These are phyloP conservation scores for Amblyornis subalaris DNA, from an alignment of 2,113 vertebrate species.

Conservation along the genomic window DNA sequence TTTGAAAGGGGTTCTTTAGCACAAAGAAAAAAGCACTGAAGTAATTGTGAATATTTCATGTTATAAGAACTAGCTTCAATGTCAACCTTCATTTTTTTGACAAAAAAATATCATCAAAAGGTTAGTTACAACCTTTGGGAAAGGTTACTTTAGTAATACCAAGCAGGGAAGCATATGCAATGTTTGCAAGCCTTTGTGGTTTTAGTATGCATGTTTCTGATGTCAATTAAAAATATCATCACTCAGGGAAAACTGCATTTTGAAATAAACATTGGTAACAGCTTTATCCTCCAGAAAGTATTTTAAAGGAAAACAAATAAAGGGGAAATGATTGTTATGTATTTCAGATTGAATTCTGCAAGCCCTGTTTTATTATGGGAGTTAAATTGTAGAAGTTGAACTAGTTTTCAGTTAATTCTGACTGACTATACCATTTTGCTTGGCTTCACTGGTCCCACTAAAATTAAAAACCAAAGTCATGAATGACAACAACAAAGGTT, in stretches of 20 bases:
- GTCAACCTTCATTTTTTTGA: conserved; percentile 1
- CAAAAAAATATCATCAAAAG: neutral
- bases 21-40: conserved; percentile 29
- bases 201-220: neutral
- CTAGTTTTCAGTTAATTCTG: neutral
- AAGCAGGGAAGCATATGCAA: neutral
- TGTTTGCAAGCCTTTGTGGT: neutral
- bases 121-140: conserved; percentile 22
- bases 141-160: neutral
- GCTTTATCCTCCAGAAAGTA: neutral
- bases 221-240: neutral
- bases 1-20: conserved; percentile 32
- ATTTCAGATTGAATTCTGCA: neutral
- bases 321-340: neutral
- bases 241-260: neutral
- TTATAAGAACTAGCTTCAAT: conserved; percentile 12
- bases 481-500: neutral
- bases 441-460: neutral
- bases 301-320: neutral
- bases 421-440: neutral
- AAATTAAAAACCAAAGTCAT: neutral
- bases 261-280: neutral
- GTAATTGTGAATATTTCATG: conserved; percentile 62
- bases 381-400: neutral
- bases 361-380: neutral